Evolutionary conservation across 1,140 invertebrate species (phyloP).

Genomic region (Halictus rubicundus): DNA sequence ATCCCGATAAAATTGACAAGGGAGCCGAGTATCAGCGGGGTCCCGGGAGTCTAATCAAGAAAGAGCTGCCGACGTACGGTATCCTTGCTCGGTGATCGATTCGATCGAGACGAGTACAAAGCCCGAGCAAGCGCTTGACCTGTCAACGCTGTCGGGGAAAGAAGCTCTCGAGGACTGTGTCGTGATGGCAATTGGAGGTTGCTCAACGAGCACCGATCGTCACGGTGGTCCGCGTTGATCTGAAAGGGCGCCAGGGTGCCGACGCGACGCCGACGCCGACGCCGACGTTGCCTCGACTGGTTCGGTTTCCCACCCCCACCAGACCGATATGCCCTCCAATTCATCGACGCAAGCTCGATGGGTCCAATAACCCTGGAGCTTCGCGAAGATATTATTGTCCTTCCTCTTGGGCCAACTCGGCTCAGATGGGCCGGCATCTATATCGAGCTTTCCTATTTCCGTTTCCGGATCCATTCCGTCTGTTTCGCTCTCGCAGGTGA

Average conservation of each 20-base stretch:
- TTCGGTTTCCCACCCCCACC: slow-evolving; percentile 17
- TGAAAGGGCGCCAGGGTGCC: slow-evolving; percentile 46
- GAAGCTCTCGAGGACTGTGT: background rate
- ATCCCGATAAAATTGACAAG: too few species aligned
- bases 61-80: background rate
- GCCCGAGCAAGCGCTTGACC: background rate
- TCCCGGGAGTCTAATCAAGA: background rate
- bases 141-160: background rate
- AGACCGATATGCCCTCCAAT: background rate
- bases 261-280: background rate
- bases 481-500: background rate
- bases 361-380: slow-evolving; percentile 44
- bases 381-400: slow-evolving; percentile 10
- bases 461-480: slow-evolving; percentile 6
- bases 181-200: background rate
- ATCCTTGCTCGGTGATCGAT: background rate
- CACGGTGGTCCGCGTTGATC: slow-evolving; percentile 48
- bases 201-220: slow-evolving; percentile 9
- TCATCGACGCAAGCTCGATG: slow-evolving; percentile 43
- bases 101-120: background rate
- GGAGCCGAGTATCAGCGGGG: background rate
- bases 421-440: background rate
- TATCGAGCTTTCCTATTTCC: slow-evolving; percentile 9
- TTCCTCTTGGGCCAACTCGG: background rate
- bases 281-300: slow-evolving; percentile 19